These are phyloP conservation scores for Rhagonycha fulva DNA, from an alignment of 2,888 invertebrate species.

Conservation along the genomic window DNA sequence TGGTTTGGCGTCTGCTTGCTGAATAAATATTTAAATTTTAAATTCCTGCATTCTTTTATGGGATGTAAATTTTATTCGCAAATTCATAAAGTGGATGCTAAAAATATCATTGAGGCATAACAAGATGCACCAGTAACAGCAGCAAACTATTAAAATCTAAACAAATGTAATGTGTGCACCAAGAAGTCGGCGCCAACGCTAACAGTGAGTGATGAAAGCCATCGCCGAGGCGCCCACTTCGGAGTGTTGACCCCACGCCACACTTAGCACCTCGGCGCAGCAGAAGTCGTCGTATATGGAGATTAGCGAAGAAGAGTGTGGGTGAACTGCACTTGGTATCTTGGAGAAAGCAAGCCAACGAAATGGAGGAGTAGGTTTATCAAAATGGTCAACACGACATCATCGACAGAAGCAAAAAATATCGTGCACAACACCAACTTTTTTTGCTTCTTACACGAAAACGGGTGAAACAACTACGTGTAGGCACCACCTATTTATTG, in stretches of 20 bases:
- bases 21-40: neutral
- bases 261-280: constrained; percentile 32
- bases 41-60: neutral
- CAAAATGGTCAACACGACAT: constrained; percentile 24
- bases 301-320: constrained; percentile 28
- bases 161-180: constrained; percentile 32
- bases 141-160: constrained; percentile 26
- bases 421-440: constrained; percentile 17
- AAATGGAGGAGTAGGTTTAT: constrained; percentile 32
- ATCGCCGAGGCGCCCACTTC: constrained; percentile 35
- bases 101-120: neutral
- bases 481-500: constrained; percentile 15
- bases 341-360: constrained; percentile 34
- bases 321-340: constrained; percentile 33
- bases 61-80: neutral
- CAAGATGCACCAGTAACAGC: constrained; percentile 1
- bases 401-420: constrained; percentile 13
- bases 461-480: constrained; percentile 19
- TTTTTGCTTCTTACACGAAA: constrained; percentile 26
- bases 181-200: constrained; percentile 36
- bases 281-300: constrained; percentile 21
- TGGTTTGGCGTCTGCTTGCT: neutral
- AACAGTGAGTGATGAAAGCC: constrained; percentile 35
- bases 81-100: neutral
- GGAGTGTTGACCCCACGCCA: constrained; percentile 35